Evolutionary conservation across 2,797 vertebrate species (phyloP).

Genomic region (Amazona finschi): DNA sequence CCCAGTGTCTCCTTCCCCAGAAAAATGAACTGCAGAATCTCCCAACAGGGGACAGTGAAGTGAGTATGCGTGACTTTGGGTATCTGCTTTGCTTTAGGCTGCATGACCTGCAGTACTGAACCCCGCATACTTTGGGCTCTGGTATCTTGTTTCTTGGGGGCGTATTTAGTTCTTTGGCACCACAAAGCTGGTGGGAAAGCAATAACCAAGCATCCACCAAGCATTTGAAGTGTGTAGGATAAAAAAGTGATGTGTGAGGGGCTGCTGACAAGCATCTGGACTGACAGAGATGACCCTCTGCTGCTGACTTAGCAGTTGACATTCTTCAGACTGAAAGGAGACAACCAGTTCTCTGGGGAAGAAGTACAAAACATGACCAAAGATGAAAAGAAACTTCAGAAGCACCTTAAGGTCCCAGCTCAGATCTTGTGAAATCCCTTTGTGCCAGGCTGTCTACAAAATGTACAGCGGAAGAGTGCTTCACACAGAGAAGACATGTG

Average conservation of each 20-base stretch:
- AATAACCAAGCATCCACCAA: neutral
- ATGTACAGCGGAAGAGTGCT: neutral
- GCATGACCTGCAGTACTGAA: neutral
- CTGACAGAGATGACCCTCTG: neutral
- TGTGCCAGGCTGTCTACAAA: neutral
- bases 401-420: neutral
- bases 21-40: neutral
- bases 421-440: neutral
- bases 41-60: neutral
- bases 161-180: neutral
- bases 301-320: neutral
- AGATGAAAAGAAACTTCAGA: neutral
- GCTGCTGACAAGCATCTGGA: conserved; percentile 26
- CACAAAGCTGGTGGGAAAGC: neutral
- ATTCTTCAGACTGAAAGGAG: conserved; percentile 6
- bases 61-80: neutral
- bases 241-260: conserved; percentile 1
- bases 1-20: neutral
- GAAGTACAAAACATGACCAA: neutral
- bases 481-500: neutral
- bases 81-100: neutral
- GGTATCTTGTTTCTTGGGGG: neutral
- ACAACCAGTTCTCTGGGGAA: neutral
- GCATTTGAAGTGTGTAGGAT: neutral
- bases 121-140: neutral